Percentiles rank a stretch among this genome's conserved stretches.
Evolutionary conservation across 2,113 vertebrate species (phyloP).

Genomic region (Datnioides undecimradiatus): DNA sequence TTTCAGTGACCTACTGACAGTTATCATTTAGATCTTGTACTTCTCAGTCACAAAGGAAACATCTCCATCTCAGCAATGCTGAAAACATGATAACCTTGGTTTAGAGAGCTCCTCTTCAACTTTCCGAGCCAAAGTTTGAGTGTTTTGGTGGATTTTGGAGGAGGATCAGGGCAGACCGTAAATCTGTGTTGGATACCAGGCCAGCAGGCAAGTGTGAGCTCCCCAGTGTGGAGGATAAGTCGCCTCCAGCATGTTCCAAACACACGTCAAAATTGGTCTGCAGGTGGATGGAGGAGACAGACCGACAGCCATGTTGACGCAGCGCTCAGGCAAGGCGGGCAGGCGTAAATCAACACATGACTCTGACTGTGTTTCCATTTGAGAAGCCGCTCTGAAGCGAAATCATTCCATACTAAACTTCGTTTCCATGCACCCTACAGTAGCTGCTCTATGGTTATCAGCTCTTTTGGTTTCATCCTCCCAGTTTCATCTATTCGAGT

Average conservation of each 20-base stretch:
- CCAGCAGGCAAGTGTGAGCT: conserved; percentile 12
- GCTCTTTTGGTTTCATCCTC: not conserved
- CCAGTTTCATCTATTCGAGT: not conserved
- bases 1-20: not conserved
- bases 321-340: not conserved
- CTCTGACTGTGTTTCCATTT: conserved; percentile 2
- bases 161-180: not conserved
- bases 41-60: not conserved
- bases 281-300: conserved; percentile 13
- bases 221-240: conserved; percentile 21
- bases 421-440: not conserved
- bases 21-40: not conserved
- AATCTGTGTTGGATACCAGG: conserved; percentile 22
- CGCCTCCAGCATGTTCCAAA: conserved; percentile 35
- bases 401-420: not conserved
- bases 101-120: not conserved
- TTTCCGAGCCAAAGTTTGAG: not conserved
- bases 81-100: not conserved
- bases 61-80: not conserved
- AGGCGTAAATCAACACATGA: conserved; percentile 12
- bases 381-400: conserved; percentile 1
- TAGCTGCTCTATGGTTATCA: not conserved
- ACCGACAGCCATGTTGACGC: conserved; percentile 11
- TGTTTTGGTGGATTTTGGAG: not conserved
- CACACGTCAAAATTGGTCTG: conserved; percentile 22